Base-by-base conservation (phyloP, 2,888 invertebrate species). In the Synanthedon andrenaeformis region DNA sequence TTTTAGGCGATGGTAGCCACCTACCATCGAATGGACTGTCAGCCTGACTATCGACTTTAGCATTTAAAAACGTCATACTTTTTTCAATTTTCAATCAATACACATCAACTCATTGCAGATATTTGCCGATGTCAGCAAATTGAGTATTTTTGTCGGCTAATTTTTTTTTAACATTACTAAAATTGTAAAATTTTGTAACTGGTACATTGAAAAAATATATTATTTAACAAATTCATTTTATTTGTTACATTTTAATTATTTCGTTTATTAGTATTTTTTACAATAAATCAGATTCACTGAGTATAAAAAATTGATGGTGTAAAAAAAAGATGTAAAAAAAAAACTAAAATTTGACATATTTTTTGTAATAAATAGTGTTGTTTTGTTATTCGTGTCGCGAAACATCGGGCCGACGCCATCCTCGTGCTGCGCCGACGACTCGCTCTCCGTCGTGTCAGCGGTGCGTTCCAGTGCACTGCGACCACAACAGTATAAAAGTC, bases 221-320 rank as follows among this genome's bases (percentile, higher is more conserved):
- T 49, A 19, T 84, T 83, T 80, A 85, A 85, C 84, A 86, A 84
- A 83, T 17, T 84, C 73, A 75, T 70, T 85, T 85, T 85, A 82
- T 80, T 84, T 79, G 77, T 84, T 83, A 76, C 81, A 79, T 82
- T 75, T 79, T 75, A 76, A 83, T 23, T 23, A 23, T 82, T 84
- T 82, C 76, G 81, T 82, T 79, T 23, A 23, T 23, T 72, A 69
- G 76, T 82, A 82, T 63, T 82, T 66, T 82, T 76, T 82, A 84
- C 79, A 86, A 85, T 85, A 85, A 86, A 86, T 83, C 82, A 79
- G 77, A 81, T 76, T 75, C 28, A 51, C 76, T 76, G 79, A 85
- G 85, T 86, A 85, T 84, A 86, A 86, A 85, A 82, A 82, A 70
- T 65, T 63, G 62, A 72, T 83, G 79, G 82, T 76, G 79, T 74